Conservation (phyloP, 2,888 invertebrate genomes). For the Neoascia interrupta region DNA sequence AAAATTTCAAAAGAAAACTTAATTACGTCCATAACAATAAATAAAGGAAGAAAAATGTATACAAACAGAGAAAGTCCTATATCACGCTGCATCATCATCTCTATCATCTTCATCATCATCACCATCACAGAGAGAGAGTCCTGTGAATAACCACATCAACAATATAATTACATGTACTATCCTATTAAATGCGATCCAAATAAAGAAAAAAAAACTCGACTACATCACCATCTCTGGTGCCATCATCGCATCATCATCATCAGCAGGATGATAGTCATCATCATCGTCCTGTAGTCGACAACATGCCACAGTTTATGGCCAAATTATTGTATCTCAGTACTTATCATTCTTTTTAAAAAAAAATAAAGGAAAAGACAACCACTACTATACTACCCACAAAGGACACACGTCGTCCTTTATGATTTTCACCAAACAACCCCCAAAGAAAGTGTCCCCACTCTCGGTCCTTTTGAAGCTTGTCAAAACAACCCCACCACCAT, state of each 20-base stretch:
- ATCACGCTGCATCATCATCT: constrained; percentile 45
- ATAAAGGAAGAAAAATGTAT: neutral
- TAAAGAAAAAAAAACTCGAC: constrained; percentile 66
- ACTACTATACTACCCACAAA: constrained; percentile 27
- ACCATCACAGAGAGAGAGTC: neutral
- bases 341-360: constrained; percentile 34
- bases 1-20: constrained; percentile 56
- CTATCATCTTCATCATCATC: constrained; percentile 9
- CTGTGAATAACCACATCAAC: constrained; percentile 28
- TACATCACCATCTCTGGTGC: constrained; percentile 38
- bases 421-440: constrained; percentile 10
- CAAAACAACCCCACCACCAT: constrained; percentile 25
- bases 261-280: constrained; percentile 27
- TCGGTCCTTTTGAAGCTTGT: neutral
- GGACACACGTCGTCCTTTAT: constrained; percentile 45
- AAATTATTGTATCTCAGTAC: constrained; percentile 54
- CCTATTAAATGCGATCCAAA: constrained; percentile 59
- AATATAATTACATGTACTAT: constrained; percentile 63
- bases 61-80: constrained; percentile 24
- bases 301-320: constrained; percentile 53
- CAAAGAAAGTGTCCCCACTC: too few relatives aligned
- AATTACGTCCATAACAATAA: constrained; percentile 37
- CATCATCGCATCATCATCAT: constrained; percentile 25
- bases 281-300: constrained; percentile 51
- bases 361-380: constrained; percentile 13